Evolutionary conservation across 2,888 invertebrate genomes (phyloP).

Genomic region (Drosophila mayaguana): DNA sequence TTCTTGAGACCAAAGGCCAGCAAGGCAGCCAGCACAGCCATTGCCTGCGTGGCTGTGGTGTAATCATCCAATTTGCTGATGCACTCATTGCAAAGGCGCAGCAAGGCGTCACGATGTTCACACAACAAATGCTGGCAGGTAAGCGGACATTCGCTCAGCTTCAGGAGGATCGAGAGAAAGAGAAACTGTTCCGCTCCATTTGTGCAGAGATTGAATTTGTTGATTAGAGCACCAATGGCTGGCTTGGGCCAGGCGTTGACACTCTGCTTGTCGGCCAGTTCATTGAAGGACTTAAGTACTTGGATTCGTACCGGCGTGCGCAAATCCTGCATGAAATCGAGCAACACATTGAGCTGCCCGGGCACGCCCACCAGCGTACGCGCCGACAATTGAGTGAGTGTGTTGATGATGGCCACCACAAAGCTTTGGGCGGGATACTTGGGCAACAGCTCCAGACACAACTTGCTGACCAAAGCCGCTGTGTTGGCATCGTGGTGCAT

Average conservation of each 20-base stretch:
- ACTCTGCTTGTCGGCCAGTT: slow-evolving; percentile 89
- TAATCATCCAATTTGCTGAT: slow-evolving; percentile 83
- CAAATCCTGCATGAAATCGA: slow-evolving; percentile 90
- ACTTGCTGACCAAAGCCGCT: slow-evolving; percentile 89
- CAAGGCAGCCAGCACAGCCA: slow-evolving; percentile 83
- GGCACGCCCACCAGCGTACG: slow-evolving; percentile 96
- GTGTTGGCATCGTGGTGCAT: slow-evolving; percentile 93
- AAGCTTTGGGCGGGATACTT: slow-evolving; percentile 93
- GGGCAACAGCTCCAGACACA: slow-evolving; percentile 90
- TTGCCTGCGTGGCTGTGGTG: slow-evolving; percentile 83
- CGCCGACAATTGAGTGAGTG: slow-evolving; percentile 94
- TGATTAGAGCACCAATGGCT: slow-evolving; percentile 84
- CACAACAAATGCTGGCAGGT: slow-evolving; percentile 83
- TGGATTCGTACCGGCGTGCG: slow-evolving; percentile 89
- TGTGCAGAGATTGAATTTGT: slow-evolving; percentile 81
- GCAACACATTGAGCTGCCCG: slow-evolving; percentile 90
- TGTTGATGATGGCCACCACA: slow-evolving; percentile 92
- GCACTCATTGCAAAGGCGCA: slow-evolving; percentile 83
- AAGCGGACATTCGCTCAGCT: slow-evolving; percentile 84
- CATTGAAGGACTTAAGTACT: slow-evolving; percentile 88
- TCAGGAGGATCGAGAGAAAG: slow-evolving; percentile 83
- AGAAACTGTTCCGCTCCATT: slow-evolving; percentile 83
- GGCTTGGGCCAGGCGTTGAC: slow-evolving; percentile 92
- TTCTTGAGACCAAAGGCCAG: slow-evolving; percentile 72
- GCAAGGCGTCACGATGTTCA: slow-evolving; percentile 81